Conservation (phyloP, 1,140 invertebrate species). For the Drosophila arizonae region DNA sequence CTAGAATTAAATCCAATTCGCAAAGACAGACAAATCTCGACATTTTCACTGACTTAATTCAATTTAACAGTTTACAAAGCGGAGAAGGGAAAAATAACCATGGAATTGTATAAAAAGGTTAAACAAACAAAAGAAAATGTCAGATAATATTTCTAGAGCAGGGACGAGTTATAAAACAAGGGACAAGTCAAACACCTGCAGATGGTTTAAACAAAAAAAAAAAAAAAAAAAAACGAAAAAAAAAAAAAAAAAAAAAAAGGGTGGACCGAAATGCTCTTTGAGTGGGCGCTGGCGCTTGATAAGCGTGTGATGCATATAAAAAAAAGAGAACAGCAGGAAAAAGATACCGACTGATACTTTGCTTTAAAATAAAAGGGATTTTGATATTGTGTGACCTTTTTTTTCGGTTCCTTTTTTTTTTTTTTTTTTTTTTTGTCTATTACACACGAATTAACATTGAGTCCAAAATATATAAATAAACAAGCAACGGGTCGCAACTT, state of each 20-base stretch:
- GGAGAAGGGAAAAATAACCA: conserved; percentile 2
- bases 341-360: conserved; percentile 9
- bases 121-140: conserved; percentile 45
- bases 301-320: conserved; percentile 47
- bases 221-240: conserved; percentile 43
- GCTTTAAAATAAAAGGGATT: conserved; percentile 20
- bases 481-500: conserved; percentile 35
- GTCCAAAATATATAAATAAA: conserved; percentile 50
- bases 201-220: conserved; percentile 35
- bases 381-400: conserved; percentile 15
- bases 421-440: conserved; percentile 54
- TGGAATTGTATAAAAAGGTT: conserved; percentile 19
- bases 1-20: conserved; percentile 44
- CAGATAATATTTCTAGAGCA: conserved; percentile 56
- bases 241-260: conserved; percentile 45
- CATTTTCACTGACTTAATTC: conserved; percentile 60
- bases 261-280: conserved; percentile 39
- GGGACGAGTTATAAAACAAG: conserved; percentile 1
- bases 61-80: conserved; percentile 52
- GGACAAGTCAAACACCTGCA: conserved; percentile 68
- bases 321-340: conserved; percentile 13
- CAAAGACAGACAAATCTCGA: conserved; percentile 47
- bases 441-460: conserved; percentile 74
- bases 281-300: conserved; percentile 32
- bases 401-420: conserved; percentile 35